Conservation (phyloP, 2,113 vertebrate species). For the Micronycteris hirsuta region DNA sequence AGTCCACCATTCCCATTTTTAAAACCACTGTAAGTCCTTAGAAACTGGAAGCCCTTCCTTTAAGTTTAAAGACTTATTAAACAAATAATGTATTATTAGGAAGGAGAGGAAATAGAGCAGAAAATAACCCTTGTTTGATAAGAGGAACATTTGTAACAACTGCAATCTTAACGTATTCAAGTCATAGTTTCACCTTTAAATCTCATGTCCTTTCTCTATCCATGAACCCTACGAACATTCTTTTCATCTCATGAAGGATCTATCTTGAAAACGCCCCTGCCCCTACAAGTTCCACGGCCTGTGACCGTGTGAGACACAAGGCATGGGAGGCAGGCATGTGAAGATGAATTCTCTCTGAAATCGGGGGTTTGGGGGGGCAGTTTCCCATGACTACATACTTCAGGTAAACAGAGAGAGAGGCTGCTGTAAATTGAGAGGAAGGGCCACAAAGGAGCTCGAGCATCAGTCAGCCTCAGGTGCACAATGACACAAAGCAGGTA, state of each 20-base stretch:
- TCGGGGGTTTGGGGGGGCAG: too few relatives aligned
- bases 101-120: not conserved
- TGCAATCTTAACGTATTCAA: not conserved
- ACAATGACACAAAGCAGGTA: constrained; percentile 58
- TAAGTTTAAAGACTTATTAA: not conserved
- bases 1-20: not conserved
- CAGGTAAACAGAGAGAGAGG: not conserved
- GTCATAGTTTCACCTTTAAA: not conserved
- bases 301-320: not conserved
- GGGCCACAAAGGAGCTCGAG: too few relatives aligned
- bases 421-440: not conserved
- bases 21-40: not conserved
- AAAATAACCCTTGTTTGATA: not conserved
- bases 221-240: not conserved
- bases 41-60: not conserved
- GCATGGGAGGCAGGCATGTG: not conserved
- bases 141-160: not conserved
- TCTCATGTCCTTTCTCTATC: not conserved
- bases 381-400: not conserved
- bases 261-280: not conserved
- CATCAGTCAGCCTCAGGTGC: not conserved
- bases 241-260: not conserved
- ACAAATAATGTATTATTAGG: not conserved
- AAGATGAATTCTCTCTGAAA: not conserved
- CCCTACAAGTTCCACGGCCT: not conserved